Percentiles rank a stretch among this genome's conserved stretches.
phyloP scores from a whole-genome alignment of 64 coral and sea anemone species.

The Dendronephthya gigantea region DNA sequence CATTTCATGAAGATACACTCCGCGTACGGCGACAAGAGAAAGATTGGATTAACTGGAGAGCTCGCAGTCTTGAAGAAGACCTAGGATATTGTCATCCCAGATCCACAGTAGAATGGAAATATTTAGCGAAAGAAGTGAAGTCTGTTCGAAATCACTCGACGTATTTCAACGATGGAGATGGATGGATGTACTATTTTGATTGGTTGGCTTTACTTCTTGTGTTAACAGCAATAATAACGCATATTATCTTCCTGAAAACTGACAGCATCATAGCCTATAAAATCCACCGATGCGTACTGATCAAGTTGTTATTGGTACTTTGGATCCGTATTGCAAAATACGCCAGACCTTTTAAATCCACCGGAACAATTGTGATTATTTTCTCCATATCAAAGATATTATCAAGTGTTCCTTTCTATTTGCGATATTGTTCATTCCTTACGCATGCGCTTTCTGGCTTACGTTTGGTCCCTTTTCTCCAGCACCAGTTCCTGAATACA shows the following conservation, averaged over 20 bases:
- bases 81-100: neutral
- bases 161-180: neutral
- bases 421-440: neutral
- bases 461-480: neutral
- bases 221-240: neutral
- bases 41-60: neutral
- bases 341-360: neutral
- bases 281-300: neutral
- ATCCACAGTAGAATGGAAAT: neutral
- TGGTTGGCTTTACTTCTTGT: neutral
- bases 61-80: neutral
- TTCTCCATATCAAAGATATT: neutral
- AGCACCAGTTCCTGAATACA: neutral
- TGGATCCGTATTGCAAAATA: conserved; percentile 3
- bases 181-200: conserved; percentile 4
- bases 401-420: neutral
- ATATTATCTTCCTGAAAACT: neutral
- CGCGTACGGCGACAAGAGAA: too few species aligned
- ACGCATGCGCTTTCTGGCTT: neutral
- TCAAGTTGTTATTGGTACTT: neutral
- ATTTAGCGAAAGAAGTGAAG: neutral
- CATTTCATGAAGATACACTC: too few species aligned
- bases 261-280: neutral
- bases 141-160: neutral
- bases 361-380: neutral